Conservation (phyloP, 2,888 invertebrate species). For the Anodontia alba region DNA sequence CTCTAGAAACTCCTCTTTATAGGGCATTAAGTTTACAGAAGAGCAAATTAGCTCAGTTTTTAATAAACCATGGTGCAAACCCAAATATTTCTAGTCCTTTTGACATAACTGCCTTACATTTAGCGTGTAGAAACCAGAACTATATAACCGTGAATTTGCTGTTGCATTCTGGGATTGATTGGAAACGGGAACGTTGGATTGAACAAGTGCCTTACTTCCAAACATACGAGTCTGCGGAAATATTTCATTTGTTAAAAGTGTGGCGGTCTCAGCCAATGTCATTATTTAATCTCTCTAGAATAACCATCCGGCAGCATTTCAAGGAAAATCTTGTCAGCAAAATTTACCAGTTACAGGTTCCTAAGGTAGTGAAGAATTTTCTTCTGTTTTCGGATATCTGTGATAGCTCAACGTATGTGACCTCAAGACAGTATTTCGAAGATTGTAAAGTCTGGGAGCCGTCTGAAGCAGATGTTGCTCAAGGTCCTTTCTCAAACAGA, state of each 20-base stretch:
- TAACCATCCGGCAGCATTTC: constrained; percentile 19
- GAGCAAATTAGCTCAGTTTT: constrained; percentile 52
- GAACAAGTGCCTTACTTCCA: constrained; percentile 12
- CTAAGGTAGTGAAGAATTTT: constrained; percentile 31
- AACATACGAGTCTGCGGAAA: not conserved
- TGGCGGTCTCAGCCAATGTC: constrained; percentile 25
- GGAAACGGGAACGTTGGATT: constrained; percentile 65
- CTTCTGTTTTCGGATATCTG: constrained; percentile 29
- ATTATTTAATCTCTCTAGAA: constrained; percentile 29
- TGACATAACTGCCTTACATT: constrained; percentile 67
- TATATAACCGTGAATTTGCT: constrained; percentile 43
- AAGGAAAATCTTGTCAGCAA: constrained; percentile 17
- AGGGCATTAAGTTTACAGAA: constrained; percentile 63
- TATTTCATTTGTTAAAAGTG: not conserved
- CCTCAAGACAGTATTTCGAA: not conserved
- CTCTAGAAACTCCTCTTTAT: constrained; percentile 69
- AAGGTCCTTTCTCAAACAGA: not conserved
- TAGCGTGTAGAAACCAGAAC: constrained; percentile 51
- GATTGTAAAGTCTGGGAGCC: not conserved
- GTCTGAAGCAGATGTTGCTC: not conserved
- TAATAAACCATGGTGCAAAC: constrained; percentile 68
- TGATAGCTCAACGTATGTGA: not conserved
- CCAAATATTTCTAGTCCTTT: constrained; percentile 70
- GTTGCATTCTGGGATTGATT: constrained; percentile 61
- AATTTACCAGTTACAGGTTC: constrained; percentile 9